phyloP scores from a whole-genome alignment of 2,888 invertebrate species.

The Pyrocoelia pectoralis region DNA sequence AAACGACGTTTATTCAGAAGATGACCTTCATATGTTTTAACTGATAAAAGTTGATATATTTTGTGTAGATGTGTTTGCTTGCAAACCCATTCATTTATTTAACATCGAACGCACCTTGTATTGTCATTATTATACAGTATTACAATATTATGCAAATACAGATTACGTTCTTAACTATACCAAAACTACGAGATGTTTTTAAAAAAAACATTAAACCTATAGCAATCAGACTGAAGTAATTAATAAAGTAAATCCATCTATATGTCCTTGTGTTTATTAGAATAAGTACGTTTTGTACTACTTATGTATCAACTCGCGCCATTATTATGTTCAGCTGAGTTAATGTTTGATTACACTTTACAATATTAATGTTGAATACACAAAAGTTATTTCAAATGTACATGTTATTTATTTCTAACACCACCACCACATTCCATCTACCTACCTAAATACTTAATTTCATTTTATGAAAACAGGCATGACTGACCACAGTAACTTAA shows the following conservation, averaged over 20 bases:
- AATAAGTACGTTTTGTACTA: slow-evolving; percentile 2
- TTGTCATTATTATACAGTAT: slow-evolving; percentile 46
- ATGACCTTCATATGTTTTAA: slow-evolving; percentile 39
- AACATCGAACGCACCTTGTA: slow-evolving; percentile 58
- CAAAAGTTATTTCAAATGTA: slow-evolving; percentile 5
- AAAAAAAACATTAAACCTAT: slow-evolving; percentile 9
- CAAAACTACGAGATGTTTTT: not conserved
- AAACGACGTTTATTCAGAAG: slow-evolving; percentile 43
- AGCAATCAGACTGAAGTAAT: slow-evolving; percentile 18
- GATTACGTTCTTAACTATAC: slow-evolving; percentile 42
- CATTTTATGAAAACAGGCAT: too few relatives aligned
- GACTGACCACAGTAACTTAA: too few relatives aligned
- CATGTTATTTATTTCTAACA: not conserved
- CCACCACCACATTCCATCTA: too few relatives aligned
- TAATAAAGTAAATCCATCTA: slow-evolving; percentile 13
- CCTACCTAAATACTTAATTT: too few relatives aligned
- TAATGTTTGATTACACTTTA: slow-evolving; percentile 15
- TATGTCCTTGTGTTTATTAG: slow-evolving; percentile 4
- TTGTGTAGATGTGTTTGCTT: slow-evolving; percentile 61
- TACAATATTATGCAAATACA: slow-evolving; percentile 46
- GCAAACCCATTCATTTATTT: slow-evolving; percentile 57
- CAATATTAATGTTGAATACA: slow-evolving; percentile 14
- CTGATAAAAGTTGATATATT: slow-evolving; percentile 50
- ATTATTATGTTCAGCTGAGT: slow-evolving; percentile 2
- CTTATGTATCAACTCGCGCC: not conserved